phyloP scores from a whole-genome alignment of 1,140 invertebrate genomes.

The Antheraea mylitta region DNA sequence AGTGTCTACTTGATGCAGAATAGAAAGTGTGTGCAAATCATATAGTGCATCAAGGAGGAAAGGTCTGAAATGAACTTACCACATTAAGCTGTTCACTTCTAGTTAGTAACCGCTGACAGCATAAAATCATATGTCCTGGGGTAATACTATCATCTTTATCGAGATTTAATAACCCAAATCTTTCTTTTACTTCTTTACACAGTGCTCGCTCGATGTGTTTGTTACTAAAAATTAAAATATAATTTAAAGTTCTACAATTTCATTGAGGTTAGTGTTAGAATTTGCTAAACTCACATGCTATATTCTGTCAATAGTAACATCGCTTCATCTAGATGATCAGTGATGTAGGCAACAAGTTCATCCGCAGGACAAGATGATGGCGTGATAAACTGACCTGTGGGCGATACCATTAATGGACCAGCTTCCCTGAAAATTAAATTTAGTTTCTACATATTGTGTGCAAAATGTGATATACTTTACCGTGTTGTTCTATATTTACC shows the following conservation, averaged over 20 bases:
- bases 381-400: constrained; percentile 94
- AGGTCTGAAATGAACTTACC: constrained; percentile 26
- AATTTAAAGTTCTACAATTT: not conserved
- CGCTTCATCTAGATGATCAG: constrained; percentile 87
- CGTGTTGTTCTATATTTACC: too few relatives aligned
- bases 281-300: constrained; percentile 81
- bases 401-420: constrained; percentile 94
- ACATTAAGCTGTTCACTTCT: constrained; percentile 47
- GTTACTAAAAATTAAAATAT: constrained; percentile 78
- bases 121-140: constrained; percentile 92
- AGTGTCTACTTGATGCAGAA: too few relatives aligned
- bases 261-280: not conserved
- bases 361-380: constrained; percentile 93
- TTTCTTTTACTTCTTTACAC: constrained; percentile 81
- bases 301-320: constrained; percentile 85
- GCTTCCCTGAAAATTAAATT: constrained; percentile 84
- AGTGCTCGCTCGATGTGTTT: constrained; percentile 88
- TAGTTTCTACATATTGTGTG: too few relatives aligned
- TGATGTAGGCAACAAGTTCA: constrained; percentile 91
- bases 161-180: constrained; percentile 85
- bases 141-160: constrained; percentile 95
- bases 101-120: constrained; percentile 85
- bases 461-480: too few relatives aligned
- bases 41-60: too few relatives aligned
- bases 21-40: too few relatives aligned